Percentiles rank a stretch among this genome's conserved stretches.
Evolutionary conservation across 2,113 vertebrate species (phyloP).

Genomic region (Sigmodon hispidus): DNA sequence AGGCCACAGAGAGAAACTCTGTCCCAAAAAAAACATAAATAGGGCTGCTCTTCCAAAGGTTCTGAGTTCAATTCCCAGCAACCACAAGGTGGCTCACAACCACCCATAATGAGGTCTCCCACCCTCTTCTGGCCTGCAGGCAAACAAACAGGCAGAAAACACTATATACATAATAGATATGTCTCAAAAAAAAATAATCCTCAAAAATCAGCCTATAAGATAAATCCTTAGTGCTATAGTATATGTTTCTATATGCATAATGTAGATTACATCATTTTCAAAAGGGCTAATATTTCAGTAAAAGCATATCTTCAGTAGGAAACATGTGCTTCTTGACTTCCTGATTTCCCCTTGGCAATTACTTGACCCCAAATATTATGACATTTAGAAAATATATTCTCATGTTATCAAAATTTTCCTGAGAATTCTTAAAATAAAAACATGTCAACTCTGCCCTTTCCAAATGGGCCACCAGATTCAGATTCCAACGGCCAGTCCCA

Average conservation of each 20-base stretch:
- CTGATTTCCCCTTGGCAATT: neutral
- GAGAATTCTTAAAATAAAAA: conserved; percentile 17
- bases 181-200: too few relatives aligned
- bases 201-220: too few relatives aligned
- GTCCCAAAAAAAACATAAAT: neutral
- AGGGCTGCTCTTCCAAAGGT: too few relatives aligned
- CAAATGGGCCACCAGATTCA: neutral
- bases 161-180: too few relatives aligned
- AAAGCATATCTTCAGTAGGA: conserved; percentile 11
- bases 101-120: too few relatives aligned
- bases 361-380: conserved; percentile 50
- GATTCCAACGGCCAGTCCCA: neutral
- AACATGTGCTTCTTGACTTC: conserved; percentile 45
- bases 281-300: neutral
- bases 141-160: too few relatives aligned
- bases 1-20: neutral
- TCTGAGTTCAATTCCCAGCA: too few relatives aligned
- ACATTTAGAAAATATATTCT: conserved; percentile 62
- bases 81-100: too few relatives aligned
- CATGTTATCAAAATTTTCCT: conserved; percentile 49
- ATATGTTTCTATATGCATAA: neutral
- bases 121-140: too few relatives aligned
- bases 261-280: neutral
- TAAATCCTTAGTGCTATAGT: neutral
- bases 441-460: conserved; percentile 31